Evolutionary conservation across 2,888 invertebrate genomes (phyloP).

Genomic region (Ochlodes sylvanus): DNA sequence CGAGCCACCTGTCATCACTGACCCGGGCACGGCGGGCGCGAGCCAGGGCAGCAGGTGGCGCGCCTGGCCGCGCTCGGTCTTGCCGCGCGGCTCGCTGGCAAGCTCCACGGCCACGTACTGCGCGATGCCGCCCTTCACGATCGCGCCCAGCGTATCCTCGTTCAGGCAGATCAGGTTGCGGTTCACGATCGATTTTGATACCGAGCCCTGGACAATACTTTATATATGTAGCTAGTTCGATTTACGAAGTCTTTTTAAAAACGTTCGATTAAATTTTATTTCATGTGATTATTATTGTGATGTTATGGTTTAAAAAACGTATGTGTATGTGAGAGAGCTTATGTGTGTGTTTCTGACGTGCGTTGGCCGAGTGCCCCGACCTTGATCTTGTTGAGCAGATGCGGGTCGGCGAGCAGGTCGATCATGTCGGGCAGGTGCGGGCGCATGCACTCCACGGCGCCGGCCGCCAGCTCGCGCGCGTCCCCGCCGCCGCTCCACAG

Average conservation of each 20-base stretch:
- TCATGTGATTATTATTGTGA: too few species aligned
- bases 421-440: slow-evolving; percentile 96
- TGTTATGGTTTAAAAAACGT: too few species aligned
- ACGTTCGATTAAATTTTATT: too few species aligned
- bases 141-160: slow-evolving; percentile 98
- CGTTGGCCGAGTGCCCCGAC: slow-evolving; percentile 74
- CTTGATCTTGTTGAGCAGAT: slow-evolving; percentile 98
- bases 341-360: too few species aligned
- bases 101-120: slow-evolving; percentile 97
- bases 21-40: slow-evolving; percentile 71
- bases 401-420: slow-evolving; percentile 98
- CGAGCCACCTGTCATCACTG: slow-evolving; percentile 24
- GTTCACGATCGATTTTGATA: slow-evolving; percentile 83
- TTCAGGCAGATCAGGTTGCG: slow-evolving; percentile 88
- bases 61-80: slow-evolving; percentile 55
- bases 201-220: slow-evolving; percentile 64
- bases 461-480: slow-evolving; percentile 88
- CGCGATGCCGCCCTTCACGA: slow-evolving; percentile 97
- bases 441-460: slow-evolving; percentile 97
- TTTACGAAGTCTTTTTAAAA: too few species aligned
- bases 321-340: too few species aligned
- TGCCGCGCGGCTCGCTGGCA: slow-evolving; percentile 94
- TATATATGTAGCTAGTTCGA: not conserved
- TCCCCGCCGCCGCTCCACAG: slow-evolving; percentile 54
- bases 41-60: slow-evolving; percentile 92